Evolutionary conservation across 2,113 vertebrate species (phyloP).

Genomic region (Ardeotis arabs): DNA sequence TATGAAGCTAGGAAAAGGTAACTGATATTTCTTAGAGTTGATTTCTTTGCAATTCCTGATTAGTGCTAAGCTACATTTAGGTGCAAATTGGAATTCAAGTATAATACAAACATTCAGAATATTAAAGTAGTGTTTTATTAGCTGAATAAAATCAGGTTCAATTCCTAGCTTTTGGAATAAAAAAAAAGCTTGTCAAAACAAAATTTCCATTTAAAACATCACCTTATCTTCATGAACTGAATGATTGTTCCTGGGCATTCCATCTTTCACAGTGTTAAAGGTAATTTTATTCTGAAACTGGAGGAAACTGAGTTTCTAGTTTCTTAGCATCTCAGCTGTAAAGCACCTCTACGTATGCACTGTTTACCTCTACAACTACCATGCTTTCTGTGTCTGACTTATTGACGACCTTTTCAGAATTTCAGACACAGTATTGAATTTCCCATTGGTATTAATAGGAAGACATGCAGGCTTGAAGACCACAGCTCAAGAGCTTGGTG

Average conservation of each 20-base stretch:
- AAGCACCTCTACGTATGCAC: background rate
- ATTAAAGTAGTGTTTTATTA: background rate
- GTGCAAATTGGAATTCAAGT: background rate
- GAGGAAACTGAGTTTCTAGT: background rate
- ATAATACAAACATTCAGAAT: background rate
- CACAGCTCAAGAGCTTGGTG: background rate
- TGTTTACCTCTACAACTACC: background rate
- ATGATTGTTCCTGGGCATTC: background rate
- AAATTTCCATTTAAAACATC: background rate
- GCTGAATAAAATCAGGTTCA: background rate
- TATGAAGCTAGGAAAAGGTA: background rate
- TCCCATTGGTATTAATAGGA: background rate
- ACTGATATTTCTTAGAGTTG: background rate
- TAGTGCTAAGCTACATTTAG: background rate
- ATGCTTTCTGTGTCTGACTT: background rate
- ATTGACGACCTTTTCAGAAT: background rate
- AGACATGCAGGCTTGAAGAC: background rate
- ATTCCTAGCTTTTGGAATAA: background rate
- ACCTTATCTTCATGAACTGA: background rate
- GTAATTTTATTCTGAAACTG: background rate
- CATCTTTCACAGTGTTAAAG: background rate
- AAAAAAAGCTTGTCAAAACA: background rate
- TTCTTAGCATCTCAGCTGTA: background rate
- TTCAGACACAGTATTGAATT: background rate
- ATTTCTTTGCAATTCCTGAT: background rate